phyloP scores from a whole-genome alignment of 2,888 invertebrate genomes.

The Amphimallon solstitiale region DNA sequence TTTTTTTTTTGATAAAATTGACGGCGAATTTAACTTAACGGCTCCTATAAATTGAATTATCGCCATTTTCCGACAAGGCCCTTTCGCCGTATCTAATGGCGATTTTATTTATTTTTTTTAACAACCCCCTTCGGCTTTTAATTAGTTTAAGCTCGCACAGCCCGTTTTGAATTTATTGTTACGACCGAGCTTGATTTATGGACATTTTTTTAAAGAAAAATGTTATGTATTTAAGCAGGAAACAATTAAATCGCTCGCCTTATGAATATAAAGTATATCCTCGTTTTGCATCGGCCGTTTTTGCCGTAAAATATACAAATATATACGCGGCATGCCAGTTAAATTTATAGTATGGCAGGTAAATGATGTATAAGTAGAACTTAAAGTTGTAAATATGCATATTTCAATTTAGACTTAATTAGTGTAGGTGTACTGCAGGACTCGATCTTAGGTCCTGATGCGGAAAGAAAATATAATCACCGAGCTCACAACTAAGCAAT shows the following conservation, averaged over 20 bases:
- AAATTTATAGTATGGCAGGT: no score
- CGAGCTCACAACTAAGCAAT: no score
- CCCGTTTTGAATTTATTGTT: conserved; percentile 12
- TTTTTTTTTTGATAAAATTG: conserved; percentile 2
- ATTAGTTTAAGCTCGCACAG: conserved; percentile 12
- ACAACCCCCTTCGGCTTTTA: conserved; percentile 5
- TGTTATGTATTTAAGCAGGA: conserved; percentile 8
- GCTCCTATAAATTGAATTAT: conserved; percentile 4
- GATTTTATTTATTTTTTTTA: conserved; percentile 1
- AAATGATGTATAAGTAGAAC: no score
- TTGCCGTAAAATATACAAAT: no score
- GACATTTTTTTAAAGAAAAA: conserved; percentile 16
- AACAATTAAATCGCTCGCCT: conserved; percentile 13
- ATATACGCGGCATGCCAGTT: no score
- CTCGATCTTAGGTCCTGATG: no score
- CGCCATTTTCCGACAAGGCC: neutral
- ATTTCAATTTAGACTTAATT: no score
- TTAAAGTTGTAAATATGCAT: no score
- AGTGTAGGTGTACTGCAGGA: no score
- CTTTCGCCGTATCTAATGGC: conserved; percentile 3
- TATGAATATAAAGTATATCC: conserved; percentile 5
- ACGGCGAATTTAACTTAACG: conserved; percentile 2
- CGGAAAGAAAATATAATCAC: no score
- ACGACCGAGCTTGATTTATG: conserved; percentile 9
- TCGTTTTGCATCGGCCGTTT: no score